A percentile compares a stretch with the other conserved stretches of the same genome.
These are phyloP conservation scores for Tinea trinotella DNA, from an alignment of 2,888 invertebrate species.

Conservation along the genomic window DNA sequence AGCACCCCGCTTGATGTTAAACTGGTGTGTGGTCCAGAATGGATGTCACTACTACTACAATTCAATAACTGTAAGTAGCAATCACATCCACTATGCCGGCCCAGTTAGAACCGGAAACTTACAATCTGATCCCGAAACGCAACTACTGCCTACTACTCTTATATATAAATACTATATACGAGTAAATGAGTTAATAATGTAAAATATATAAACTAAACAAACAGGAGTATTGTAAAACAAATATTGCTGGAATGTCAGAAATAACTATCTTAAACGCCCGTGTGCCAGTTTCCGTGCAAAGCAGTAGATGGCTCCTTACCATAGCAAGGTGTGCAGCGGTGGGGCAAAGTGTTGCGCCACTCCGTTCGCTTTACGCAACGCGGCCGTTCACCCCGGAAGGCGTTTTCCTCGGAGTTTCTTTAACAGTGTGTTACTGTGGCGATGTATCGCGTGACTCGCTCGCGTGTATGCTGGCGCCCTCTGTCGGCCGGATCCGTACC, in stretches of 20 bases:
- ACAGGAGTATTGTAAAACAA: background rate
- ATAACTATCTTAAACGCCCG: background rate
- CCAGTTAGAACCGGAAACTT: too few relatives aligned
- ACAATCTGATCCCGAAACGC: too few relatives aligned
- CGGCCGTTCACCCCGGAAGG: constrained; percentile 70
- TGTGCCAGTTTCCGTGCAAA: constrained; percentile 11
- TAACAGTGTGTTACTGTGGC: constrained; percentile 64
- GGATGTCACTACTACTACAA: too few relatives aligned
- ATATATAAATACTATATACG: too few relatives aligned
- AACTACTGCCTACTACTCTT: too few relatives aligned
- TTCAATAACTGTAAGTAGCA: too few relatives aligned
- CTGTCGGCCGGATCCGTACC: constrained; percentile 36
- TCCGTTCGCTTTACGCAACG: constrained; percentile 61
- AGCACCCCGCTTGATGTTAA: too few relatives aligned
- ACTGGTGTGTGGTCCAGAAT: too few relatives aligned
- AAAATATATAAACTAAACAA: too few relatives aligned
- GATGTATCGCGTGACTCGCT: constrained; percentile 57
- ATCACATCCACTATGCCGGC: too few relatives aligned
- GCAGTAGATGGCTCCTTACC: constrained; percentile 12
- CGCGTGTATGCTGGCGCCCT: constrained; percentile 48
- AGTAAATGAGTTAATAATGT: too few relatives aligned
- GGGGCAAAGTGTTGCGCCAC: constrained; percentile 52
- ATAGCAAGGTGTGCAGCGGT: constrained; percentile 23
- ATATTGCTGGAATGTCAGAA: background rate
- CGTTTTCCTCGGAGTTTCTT: constrained; percentile 69